These are phyloP conservation scores for Ochotona curzoniae DNA, from an alignment of 2,113 vertebrate species.

Conservation along the genomic window DNA sequence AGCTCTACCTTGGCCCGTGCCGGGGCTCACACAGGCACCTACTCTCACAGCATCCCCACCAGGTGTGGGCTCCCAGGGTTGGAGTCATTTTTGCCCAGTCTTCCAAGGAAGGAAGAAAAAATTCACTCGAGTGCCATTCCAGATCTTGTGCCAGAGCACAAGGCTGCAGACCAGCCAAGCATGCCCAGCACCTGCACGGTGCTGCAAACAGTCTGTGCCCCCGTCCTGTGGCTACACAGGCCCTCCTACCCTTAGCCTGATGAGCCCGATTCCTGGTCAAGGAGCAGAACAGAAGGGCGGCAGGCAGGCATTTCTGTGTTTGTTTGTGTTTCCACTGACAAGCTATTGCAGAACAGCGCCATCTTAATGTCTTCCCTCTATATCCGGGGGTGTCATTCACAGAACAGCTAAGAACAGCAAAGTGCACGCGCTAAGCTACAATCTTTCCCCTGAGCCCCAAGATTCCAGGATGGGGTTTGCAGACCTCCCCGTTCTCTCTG, in stretches of 20 bases:
- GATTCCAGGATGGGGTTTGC: not conserved
- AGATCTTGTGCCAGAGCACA: too few relatives aligned
- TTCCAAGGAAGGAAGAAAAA: not conserved
- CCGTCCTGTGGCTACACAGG: not conserved
- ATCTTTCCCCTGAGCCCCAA: not conserved
- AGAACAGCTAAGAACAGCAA: not conserved
- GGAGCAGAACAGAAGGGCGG: not conserved
- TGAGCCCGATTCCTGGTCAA: not conserved
- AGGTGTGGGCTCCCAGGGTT: not conserved
- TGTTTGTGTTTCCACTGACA: not conserved
- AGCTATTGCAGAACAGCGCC: not conserved
- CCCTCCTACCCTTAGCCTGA: not conserved
- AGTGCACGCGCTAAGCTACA: rapidly evolving
- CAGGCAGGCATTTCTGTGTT: not conserved
- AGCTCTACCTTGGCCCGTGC: not conserved
- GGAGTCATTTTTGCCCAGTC: not conserved
- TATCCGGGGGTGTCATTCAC: not conserved
- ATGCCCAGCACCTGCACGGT: rapidly evolving
- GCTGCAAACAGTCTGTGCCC: rapidly evolving
- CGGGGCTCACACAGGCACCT: not conserved
- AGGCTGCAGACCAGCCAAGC: not conserved
- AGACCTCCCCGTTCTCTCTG: not conserved
- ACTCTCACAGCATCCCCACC: not conserved
- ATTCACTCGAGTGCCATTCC: not conserved
- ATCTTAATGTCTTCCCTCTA: not conserved